These are phyloP conservation scores for Pogonocichla stellata DNA, from an alignment of 2,113 vertebrate species.

Conservation along the genomic window DNA sequence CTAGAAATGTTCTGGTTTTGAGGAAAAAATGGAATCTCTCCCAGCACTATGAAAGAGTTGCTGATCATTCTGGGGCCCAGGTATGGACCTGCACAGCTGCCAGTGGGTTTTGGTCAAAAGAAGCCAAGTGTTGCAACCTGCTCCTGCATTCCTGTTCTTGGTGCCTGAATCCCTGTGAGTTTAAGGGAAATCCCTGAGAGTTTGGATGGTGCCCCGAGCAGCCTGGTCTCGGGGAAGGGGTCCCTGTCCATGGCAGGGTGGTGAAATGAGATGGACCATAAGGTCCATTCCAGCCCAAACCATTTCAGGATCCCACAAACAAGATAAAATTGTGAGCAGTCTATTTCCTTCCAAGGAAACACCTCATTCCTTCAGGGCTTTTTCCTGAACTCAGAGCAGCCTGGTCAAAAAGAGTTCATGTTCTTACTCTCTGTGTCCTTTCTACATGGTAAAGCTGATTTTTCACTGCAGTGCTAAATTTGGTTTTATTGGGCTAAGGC, in stretches of 20 bases:
- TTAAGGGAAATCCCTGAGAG: background rate
- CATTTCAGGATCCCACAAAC: background rate
- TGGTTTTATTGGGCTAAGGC: background rate
- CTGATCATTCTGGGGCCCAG: background rate
- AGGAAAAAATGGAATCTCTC: background rate
- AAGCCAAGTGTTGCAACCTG: background rate
- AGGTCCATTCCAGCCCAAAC: background rate
- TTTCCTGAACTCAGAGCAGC: background rate
- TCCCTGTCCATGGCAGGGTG: background rate
- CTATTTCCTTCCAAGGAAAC: background rate
- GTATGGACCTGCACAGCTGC: accelerated
- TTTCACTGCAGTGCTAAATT: background rate
- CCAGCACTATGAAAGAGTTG: background rate
- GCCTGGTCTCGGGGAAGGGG: background rate
- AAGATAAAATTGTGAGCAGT: background rate
- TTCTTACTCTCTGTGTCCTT: background rate
- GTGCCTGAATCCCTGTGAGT: background rate
- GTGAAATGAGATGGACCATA: background rate
- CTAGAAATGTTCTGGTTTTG: background rate
- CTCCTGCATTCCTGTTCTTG: background rate
- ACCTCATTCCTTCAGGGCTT: background rate
- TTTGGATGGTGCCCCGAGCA: background rate
- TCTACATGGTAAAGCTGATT: background rate
- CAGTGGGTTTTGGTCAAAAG: background rate
- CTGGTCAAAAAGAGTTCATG: background rate